Evolutionary conservation across 2,888 invertebrate genomes (phyloP).

Genomic region (Mycalesis mineus): DNA sequence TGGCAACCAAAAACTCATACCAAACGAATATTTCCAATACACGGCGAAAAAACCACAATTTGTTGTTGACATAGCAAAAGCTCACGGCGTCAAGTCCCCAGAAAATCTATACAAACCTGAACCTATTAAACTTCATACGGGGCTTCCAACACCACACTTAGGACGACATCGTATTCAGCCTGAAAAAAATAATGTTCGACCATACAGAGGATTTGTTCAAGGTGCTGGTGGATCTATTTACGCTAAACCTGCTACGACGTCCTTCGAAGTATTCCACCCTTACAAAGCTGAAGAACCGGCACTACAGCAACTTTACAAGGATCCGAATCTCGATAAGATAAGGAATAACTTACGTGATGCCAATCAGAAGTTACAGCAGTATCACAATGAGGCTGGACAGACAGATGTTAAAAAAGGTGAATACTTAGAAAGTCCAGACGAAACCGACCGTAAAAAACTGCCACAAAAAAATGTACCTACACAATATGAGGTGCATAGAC

Average conservation of each 20-base stretch:
- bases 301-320: slow-evolving; percentile 56
- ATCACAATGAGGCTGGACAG: slow-evolving; percentile 58
- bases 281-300: slow-evolving; percentile 63
- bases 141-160: slow-evolving; percentile 44
- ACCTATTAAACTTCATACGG: slow-evolving; percentile 54
- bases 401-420: slow-evolving; percentile 53
- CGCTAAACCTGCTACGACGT: slow-evolving; percentile 46
- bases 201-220: slow-evolving; percentile 51
- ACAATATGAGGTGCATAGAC: slow-evolving; percentile 59
- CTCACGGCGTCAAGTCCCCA: slow-evolving; percentile 61
- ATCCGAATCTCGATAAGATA: slow-evolving; percentile 58
- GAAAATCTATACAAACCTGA: slow-evolving; percentile 54
- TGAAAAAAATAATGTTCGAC: slow-evolving; percentile 41
- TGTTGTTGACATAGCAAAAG: slow-evolving; percentile 58
- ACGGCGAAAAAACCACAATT: slow-evolving; percentile 65
- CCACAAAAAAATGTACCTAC: slow-evolving; percentile 58
- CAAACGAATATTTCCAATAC: slow-evolving; percentile 61
- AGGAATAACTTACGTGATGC: slow-evolving; percentile 52
- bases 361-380: slow-evolving; percentile 51
- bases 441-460: slow-evolving; percentile 54
- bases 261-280: slow-evolving; percentile 67
- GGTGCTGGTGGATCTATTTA: slow-evolving; percentile 38
- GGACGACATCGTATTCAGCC: slow-evolving; percentile 55
- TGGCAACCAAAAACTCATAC: slow-evolving; percentile 38
- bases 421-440: slow-evolving; percentile 58